Evolutionary conservation across 2,113 vertebrate species (phyloP), one percentile per base, ranked within the genome.

Genomic region (Oncorhynchus keta): DNA sequence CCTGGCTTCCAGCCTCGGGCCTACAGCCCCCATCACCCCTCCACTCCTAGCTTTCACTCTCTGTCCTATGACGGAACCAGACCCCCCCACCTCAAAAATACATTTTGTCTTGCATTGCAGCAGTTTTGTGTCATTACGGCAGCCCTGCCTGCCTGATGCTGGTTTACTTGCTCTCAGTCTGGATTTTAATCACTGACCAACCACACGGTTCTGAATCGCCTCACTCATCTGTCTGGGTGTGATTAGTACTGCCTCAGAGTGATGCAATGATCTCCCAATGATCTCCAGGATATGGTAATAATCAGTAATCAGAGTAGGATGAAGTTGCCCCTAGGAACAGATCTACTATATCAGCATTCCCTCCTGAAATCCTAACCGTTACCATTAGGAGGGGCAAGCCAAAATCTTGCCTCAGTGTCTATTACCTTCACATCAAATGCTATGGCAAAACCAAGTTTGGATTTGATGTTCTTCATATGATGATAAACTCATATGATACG

Each of bases 91-190:
- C 73, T 48, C 76, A 87, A 90, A 91, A 92, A 92, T 90, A 90
- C 86, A 86, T 86, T 89, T 85, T 76, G 76, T 89, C 84, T 89
- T 91, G 90, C 90, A 91, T 89, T 91, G 91, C 91, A 89, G 85
- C 89, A 91, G 80, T 39, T 84, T 32, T 84, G 84, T 91, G 90
- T 91, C 87, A 88, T 87, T 81, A 81, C 77, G 87, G 86, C 85
- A 88, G 85, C 83, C 76, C 71, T 45, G 39, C 39, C 9, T 11
- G 8, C 39, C 39, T 83, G 74, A 70, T 32, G 39, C 84, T 89
- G 62, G 13, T 48, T 83, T 83, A 79, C 83, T 81, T 79, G 59
- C 79, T 72, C 72, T 67, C 75, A 85, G 81, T 77, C 72, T 48
- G 20, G 64, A 22, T 11, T 30, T 83, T 83, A 86, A 91, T 88